Evolutionary conservation across 2,113 vertebrate species (phyloP).

Genomic region (Erpornis zantholeuca): DNA sequence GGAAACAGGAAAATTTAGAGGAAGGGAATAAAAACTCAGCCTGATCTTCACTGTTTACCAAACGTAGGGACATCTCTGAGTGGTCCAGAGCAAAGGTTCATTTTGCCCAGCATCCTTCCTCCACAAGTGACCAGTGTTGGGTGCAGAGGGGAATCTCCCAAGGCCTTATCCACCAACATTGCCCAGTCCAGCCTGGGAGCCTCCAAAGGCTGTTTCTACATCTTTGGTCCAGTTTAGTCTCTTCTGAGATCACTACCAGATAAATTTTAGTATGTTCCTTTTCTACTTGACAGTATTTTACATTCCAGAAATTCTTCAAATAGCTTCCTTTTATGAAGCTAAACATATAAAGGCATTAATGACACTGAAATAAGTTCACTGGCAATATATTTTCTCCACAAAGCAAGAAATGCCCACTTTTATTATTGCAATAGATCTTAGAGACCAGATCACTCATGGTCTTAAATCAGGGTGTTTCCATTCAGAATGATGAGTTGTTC

Average conservation of each 20-base stretch:
- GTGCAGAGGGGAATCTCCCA: not conserved
- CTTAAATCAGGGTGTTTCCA: not conserved
- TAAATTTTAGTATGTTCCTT: not conserved
- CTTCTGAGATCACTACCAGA: not conserved
- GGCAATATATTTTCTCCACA: not conserved
- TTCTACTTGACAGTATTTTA: not conserved
- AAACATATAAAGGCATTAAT: not conserved
- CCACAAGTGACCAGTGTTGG: not conserved
- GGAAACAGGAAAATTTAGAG: not conserved
- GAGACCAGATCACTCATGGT: not conserved
- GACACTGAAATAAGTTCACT: not conserved
- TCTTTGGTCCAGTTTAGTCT: not conserved
- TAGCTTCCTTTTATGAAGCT: not conserved
- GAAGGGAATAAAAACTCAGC: not conserved
- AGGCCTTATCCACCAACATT: not conserved
- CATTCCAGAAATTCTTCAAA: not conserved
- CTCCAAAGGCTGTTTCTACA: not conserved
- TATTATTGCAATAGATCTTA: not conserved
- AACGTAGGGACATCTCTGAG: not conserved
- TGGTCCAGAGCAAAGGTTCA: not conserved
- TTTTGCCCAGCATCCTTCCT: not conserved
- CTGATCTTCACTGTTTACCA: not conserved
- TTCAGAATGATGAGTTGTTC: not conserved
- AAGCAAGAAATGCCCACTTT: not conserved
- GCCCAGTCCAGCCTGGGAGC: not conserved